Percentiles rank a stretch among this genome's conserved stretches.
Conservation (phyloP, 2,888 invertebrate genomes). For the Stramonita haemastoma region DNA sequence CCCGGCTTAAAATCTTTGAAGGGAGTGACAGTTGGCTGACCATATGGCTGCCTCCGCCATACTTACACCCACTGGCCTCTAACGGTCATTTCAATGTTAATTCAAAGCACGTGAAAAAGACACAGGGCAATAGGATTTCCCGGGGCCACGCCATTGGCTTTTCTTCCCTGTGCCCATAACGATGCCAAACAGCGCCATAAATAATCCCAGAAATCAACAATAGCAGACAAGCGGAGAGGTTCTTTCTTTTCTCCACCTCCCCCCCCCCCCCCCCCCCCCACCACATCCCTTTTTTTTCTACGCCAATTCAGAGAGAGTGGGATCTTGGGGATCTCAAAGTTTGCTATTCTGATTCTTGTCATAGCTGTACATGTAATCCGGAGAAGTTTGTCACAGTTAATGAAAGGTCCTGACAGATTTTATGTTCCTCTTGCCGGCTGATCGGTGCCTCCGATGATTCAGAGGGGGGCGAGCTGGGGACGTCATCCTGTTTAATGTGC, state of each 20-base stretch:
- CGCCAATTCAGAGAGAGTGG: background rate
- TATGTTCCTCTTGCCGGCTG: background rate
- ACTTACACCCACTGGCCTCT: background rate
- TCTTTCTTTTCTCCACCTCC: background rate
- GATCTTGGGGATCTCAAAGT: background rate
- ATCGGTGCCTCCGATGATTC: background rate
- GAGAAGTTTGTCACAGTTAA: background rate
- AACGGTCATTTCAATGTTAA: background rate
- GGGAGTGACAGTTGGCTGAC: background rate
- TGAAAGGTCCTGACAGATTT: conserved; percentile 8
- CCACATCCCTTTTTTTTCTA: background rate
- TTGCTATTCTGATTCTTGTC: background rate
- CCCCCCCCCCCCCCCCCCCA: background rate
- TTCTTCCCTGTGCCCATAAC: background rate
- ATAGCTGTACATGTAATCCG: background rate
- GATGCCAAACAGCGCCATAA: background rate
- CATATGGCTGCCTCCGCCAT: background rate
- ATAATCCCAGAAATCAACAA: background rate
- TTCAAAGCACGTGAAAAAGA: background rate
- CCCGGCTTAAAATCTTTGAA: background rate
- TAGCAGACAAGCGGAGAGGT: background rate
- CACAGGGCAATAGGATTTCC: background rate
- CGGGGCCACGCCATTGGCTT: background rate
- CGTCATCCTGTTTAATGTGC: background rate
- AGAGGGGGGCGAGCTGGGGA: background rate